Conservation (phyloP, 1,140 invertebrate genomes). For the Eumaeus atala region DNA sequence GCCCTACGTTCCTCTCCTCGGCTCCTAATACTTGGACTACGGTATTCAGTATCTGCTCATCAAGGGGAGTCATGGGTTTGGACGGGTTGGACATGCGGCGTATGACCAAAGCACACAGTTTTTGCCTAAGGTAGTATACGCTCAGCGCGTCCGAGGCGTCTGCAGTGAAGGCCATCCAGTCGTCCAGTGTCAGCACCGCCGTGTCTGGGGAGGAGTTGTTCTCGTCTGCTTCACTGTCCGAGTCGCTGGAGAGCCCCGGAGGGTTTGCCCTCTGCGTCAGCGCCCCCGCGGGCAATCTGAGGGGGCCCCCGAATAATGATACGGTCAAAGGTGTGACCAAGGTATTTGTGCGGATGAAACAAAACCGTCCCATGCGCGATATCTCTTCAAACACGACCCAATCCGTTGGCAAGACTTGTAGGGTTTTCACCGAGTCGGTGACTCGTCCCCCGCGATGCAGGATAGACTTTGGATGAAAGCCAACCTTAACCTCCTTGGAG, state of each 20-base stretch:
- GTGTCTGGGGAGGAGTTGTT: conserved; percentile 47
- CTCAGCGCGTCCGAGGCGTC: conserved; percentile 80
- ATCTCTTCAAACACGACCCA: conserved; percentile 93
- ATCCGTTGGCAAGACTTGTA: conserved; percentile 83
- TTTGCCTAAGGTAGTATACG: conserved; percentile 83
- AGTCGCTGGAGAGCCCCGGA: conserved; percentile 71
- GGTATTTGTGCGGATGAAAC: conserved; percentile 84
- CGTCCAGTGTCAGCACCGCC: conserved; percentile 77
- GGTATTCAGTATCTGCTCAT: conserved; percentile 82
- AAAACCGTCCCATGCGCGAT: conserved; percentile 77
- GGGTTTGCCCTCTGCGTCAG: conserved; percentile 60
- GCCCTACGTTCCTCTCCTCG: conserved; percentile 82
- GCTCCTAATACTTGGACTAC: conserved; percentile 81
- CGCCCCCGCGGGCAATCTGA: conserved; percentile 73
- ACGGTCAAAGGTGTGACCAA: conserved; percentile 86
- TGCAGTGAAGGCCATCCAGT: conserved; percentile 86
- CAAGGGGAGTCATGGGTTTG: conserved; percentile 78
- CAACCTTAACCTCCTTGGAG: conserved; percentile 82
- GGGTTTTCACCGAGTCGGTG: conserved; percentile 49
- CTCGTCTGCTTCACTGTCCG: conserved; percentile 76
- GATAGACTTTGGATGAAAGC: conserved; percentile 84
- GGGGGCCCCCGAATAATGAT: conserved; percentile 84
- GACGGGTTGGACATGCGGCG: conserved; percentile 82
- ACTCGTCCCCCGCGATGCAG: conserved; percentile 70
- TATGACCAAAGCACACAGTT: conserved; percentile 84